phyloP scores from a whole-genome alignment of 2,888 invertebrate species.

The Agrochola lychnidis region DNA sequence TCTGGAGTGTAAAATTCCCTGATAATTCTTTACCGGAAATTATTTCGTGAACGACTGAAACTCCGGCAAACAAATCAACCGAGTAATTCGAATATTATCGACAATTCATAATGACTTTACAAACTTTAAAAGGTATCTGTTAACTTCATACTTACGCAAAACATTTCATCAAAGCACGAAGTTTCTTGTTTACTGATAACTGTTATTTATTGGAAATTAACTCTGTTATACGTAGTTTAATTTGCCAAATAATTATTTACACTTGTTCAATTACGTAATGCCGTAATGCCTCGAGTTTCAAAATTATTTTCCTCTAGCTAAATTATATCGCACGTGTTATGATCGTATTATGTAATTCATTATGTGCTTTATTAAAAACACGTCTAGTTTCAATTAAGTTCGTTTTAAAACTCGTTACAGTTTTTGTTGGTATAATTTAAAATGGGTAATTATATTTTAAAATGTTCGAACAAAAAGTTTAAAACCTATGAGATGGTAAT shows the following conservation, averaged over 20 bases:
- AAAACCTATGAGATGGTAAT: background rate
- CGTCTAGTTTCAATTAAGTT: background rate
- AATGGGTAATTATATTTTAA: background rate
- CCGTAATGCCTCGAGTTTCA: background rate
- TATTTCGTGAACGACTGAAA: conserved; percentile 24
- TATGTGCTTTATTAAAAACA: background rate
- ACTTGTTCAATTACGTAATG: conserved; percentile 15
- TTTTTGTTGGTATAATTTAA: background rate
- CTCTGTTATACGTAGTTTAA: conserved; percentile 16
- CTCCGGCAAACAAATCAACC: conserved; percentile 22
- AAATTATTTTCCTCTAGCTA: background rate
- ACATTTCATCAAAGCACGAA: conserved; percentile 22
- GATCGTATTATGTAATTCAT: background rate
- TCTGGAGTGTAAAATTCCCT: conserved; percentile 3
- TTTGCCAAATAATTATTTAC: conserved; percentile 16
- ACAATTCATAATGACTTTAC: conserved; percentile 48
- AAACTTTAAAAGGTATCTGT: conserved; percentile 49
- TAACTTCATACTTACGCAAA: conserved; percentile 23
- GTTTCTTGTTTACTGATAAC: conserved; percentile 35
- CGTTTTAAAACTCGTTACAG: background rate
- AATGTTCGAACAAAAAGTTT: background rate
- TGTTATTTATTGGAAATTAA: conserved; percentile 38
- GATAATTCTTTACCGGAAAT: conserved; percentile 20
- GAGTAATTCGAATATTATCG: conserved; percentile 47
- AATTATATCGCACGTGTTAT: background rate